Conservation (phyloP, 2,797 vertebrate genomes). For the Cynopterus sphinx region DNA sequence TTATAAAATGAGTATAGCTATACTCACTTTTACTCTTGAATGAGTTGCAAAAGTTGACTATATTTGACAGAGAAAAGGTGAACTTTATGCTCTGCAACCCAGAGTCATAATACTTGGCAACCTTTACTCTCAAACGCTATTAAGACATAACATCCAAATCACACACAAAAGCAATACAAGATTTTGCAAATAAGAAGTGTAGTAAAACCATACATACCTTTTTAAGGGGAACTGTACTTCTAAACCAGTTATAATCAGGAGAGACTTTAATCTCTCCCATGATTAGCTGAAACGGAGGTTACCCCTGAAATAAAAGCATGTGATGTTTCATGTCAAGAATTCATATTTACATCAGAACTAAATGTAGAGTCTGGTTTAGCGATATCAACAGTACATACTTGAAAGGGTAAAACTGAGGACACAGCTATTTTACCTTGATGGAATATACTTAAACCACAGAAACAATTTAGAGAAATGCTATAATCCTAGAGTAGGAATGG, state of each 20-base stretch:
- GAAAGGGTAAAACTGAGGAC: neutral
- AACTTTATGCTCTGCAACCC: neutral
- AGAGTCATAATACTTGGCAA: neutral
- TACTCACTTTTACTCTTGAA: neutral
- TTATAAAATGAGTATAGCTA: neutral
- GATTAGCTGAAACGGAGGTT: constrained; percentile 79
- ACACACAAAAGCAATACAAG: constrained; percentile 30
- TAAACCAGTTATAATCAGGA: constrained; percentile 99
- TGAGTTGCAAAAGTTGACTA: neutral
- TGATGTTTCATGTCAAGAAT: constrained; percentile 68
- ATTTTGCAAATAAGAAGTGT: constrained; percentile 29
- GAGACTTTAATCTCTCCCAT: constrained; percentile 99
- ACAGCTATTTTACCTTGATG: constrained; percentile 14
- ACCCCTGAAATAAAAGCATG: constrained; percentile 81
- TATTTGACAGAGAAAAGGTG: neutral
- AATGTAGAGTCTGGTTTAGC: neutral
- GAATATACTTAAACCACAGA: constrained; percentile 24
- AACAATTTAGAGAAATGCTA: constrained; percentile 33
- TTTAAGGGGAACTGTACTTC: constrained; percentile 98
- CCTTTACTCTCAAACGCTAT: neutral
- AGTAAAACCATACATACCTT: constrained; percentile 88
- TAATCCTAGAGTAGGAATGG: neutral
- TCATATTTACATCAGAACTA: constrained; percentile 16
- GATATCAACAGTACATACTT: neutral
- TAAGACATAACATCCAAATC: neutral